Percentiles rank a stretch among this genome's conserved stretches.
Conservation (phyloP, 2,113 vertebrate genomes). For the Otis tarda region DNA sequence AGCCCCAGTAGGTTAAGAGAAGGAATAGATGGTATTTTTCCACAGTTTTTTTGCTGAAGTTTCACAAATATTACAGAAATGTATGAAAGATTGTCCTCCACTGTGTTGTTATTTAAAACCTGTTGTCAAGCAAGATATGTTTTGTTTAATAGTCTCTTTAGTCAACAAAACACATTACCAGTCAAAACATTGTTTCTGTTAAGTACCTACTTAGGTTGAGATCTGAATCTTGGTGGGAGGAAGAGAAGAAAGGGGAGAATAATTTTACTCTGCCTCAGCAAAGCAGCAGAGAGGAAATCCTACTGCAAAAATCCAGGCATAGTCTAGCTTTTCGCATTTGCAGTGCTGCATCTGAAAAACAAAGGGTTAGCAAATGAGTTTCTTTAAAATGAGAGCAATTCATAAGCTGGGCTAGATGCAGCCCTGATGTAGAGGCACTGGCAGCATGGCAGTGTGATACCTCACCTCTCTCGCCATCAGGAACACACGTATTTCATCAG, state of each 20-base stretch:
- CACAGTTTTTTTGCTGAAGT: background rate
- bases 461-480: background rate
- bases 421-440: background rate
- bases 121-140: background rate
- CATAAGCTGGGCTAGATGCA: background rate
- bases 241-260: background rate
- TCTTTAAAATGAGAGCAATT: conserved; percentile 15
- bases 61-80: background rate
- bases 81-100: background rate
- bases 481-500: background rate
- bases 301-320: background rate
- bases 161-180: background rate
- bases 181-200: background rate
- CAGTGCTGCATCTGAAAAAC: background rate
- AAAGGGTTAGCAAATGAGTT: background rate
- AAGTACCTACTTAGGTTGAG: background rate
- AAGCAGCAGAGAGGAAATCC: background rate
- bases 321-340: background rate
- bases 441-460: accelerated
- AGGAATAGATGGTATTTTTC: background rate
- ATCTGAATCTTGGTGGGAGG: background rate
- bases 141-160: background rate
- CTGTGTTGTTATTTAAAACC: background rate
- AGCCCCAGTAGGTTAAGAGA: background rate
- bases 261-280: background rate